Base-by-base conservation (phyloP, 2,888 invertebrate species). In the Chrysolina americana region DNA sequence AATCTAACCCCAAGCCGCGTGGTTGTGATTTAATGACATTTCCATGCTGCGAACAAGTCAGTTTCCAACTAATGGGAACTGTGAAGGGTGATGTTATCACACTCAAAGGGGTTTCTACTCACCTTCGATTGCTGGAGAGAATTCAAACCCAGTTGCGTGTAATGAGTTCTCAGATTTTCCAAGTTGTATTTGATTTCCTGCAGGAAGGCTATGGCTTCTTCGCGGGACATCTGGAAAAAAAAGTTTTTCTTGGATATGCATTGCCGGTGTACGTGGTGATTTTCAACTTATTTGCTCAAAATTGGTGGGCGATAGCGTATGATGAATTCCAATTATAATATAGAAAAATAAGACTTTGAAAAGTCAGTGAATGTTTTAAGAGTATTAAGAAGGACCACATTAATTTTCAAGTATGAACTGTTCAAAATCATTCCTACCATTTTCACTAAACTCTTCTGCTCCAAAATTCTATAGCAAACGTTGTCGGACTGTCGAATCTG, bases 131-230 rank as follows among this genome's bases (percentile, higher is more conserved):
- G 81, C 68, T 86, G 85, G 75, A 82, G 81, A 56, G 85, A 80
- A 77, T 86, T 87, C 28, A 86, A 76, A 50, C 87, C 87, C 64
- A 89, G 89, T 80, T 91, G 91, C 0, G 90, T 87, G 86, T 92
- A 92, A 84, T 92, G 92, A 15, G 90, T 90, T 80, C 93, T 93
- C 72, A 95, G 88, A 84, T 92, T 92, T 80, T 93, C 93, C 82
- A 95, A 91, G 80, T 94, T 93, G 83, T 92, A 90, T 83, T 94
- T 94, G 81, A 95, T 94, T 84, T 94, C 94, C 86, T 94, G 93
- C 21, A 95, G 88, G 86, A 94, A 95, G 59, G 90, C 90, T 63
- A 94, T 92, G 1, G 94, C 94, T 85, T 93, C 94, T 86, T 94
- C 94, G 66, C 93, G 91, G 13, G 91, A 89, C 91, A 94, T 93